Conservation (phyloP, 1,140 invertebrate species). For the Leptopilina boulardi region DNA sequence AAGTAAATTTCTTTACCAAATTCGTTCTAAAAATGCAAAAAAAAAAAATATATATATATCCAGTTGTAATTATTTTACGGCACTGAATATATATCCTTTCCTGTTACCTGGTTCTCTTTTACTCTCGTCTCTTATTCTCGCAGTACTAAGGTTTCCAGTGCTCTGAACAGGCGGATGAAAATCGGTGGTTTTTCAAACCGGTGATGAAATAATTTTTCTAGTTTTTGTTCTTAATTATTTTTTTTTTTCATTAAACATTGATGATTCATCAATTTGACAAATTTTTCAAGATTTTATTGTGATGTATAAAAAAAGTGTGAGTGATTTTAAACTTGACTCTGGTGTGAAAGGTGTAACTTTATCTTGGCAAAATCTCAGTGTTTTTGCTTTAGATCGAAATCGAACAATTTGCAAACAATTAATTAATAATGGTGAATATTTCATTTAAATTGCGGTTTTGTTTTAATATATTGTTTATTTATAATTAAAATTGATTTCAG, state of each 20-base stretch:
- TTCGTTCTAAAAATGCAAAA: background rate
- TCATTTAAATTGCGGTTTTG: background rate
- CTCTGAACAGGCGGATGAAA: background rate
- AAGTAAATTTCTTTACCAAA: background rate
- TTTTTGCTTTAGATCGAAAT: slow-evolving; percentile 62
- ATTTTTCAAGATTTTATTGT: background rate
- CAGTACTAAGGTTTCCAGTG: slow-evolving; percentile 19
- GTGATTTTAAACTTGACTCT: background rate
- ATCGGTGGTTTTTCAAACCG: background rate
- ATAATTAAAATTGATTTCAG: slow-evolving; percentile 70
- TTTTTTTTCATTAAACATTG: no score
- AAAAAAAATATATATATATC: background rate
- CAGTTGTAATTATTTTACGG: background rate
- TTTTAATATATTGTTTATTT: no score
- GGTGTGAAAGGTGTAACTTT: slow-evolving; percentile 56
- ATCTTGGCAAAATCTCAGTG: slow-evolving; percentile 67
- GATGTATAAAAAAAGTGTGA: background rate
- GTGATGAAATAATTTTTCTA: background rate
- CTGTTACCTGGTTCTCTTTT: slow-evolving; percentile 13
- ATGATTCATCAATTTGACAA: background rate
- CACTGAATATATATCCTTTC: slow-evolving; percentile 1
- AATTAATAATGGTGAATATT: slow-evolving; percentile 65
- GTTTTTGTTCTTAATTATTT: no score
- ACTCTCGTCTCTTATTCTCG: slow-evolving; percentile 17
- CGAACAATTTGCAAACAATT: slow-evolving; percentile 64